These are phyloP conservation scores for Proteles cristata DNA, from an alignment of 2,113 vertebrate genomes.

Conservation along the genomic window DNA sequence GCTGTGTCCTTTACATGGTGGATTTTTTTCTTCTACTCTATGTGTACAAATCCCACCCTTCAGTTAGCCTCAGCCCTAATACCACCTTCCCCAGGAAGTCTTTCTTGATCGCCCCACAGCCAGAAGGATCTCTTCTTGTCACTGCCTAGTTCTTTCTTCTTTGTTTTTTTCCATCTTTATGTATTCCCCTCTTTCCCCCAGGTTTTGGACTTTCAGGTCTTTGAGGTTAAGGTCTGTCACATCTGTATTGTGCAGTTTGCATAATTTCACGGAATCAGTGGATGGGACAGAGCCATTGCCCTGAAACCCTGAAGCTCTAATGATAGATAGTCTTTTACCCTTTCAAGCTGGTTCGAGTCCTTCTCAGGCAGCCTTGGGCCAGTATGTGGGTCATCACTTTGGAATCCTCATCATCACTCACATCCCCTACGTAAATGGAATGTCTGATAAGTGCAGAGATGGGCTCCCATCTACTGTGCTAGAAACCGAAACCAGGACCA, in stretches of 20 bases:
- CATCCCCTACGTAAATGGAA: no score
- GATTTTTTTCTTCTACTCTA: not conserved
- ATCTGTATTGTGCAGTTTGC: not conserved
- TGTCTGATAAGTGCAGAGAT: rapidly evolving
- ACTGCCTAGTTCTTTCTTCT: not conserved
- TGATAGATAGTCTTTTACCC: not conserved
- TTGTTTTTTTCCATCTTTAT: not conserved
- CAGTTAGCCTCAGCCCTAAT: not conserved
- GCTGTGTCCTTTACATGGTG: not conserved
- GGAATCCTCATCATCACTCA: not conserved
- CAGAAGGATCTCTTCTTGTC: not conserved
- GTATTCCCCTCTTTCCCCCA: not conserved
- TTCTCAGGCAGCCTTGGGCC: not conserved
- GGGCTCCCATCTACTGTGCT: not conserved
- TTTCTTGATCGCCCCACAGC: not conserved
- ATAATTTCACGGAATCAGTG: not conserved
- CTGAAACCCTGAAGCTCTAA: not conserved
- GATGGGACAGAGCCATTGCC: not conserved
- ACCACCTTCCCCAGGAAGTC: not conserved
- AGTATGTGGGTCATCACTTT: not conserved
- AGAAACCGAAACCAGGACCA: not conserved
- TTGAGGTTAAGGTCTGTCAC: not conserved
- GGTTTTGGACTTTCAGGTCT: not conserved
- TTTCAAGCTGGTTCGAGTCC: not conserved
- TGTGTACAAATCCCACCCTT: not conserved